phyloP scores from a whole-genome alignment of 2,797 vertebrate species.

The Sus cebifrons region DNA sequence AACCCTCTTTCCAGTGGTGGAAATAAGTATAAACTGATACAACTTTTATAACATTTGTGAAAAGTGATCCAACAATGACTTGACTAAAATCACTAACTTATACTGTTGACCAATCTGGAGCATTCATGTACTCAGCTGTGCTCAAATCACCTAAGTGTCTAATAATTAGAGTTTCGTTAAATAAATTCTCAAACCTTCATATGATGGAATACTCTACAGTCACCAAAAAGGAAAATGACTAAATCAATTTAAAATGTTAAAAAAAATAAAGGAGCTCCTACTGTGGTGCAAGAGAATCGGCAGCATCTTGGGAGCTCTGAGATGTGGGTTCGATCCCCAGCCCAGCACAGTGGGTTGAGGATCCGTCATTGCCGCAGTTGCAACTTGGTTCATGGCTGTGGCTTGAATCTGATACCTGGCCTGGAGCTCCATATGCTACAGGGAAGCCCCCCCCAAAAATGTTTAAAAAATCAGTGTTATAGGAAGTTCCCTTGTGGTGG shows the following conservation, averaged over 20 bases:
- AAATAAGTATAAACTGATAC: neutral
- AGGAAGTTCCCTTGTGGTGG: no score
- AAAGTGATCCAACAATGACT: neutral
- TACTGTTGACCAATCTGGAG: neutral
- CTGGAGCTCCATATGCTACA: no score
- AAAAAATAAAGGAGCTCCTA: no score
- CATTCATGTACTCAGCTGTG: neutral
- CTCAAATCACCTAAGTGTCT: neutral
- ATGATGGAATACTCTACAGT: neutral
- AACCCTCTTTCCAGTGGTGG: neutral
- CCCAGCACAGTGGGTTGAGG: no score
- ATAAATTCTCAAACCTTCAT: neutral
- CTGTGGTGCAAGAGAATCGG: no score
- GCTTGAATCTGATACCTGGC: no score
- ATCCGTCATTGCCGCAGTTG: no score
- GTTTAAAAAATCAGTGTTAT: no score
- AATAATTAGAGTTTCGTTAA: neutral
- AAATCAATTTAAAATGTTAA: neutral
- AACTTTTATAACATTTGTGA: neutral
- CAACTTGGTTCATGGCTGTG: no score
- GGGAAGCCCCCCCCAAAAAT: no score
- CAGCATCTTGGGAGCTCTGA: no score
- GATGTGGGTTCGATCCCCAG: no score
- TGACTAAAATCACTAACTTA: neutral
- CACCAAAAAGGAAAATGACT: neutral